Evolutionary conservation across 53 echinoderm and acorn worm genomes (phyloP).

Genomic region (Apostichopus leukothele): DNA sequence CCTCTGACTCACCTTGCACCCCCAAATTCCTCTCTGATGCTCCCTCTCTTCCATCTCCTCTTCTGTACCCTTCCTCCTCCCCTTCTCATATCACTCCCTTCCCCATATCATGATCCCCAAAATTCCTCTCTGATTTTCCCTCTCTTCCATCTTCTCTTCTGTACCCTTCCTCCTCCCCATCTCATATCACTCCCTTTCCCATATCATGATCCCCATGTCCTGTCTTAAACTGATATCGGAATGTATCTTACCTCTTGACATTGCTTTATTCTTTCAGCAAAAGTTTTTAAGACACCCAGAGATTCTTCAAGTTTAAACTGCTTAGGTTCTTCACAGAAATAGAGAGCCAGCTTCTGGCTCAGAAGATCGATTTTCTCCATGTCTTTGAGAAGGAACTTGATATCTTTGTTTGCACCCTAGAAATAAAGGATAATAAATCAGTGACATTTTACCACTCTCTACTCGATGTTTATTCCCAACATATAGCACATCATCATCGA

Average conservation of each 20-base stretch:
- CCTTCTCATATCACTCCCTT: neutral
- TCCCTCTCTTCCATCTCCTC: neutral
- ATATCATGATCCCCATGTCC: neutral
- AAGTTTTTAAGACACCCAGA: constrained; percentile 11
- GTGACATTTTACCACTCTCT: neutral
- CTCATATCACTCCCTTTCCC: too few species aligned
- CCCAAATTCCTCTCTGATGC: neutral
- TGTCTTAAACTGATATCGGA: neutral
- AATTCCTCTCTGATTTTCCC: too few species aligned
- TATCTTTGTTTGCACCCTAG: constrained; percentile 71
- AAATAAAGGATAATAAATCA: neutral
- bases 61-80: neutral
- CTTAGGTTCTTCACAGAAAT: constrained; percentile 48
- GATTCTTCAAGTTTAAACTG: constrained; percentile 39
- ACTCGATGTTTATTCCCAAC: too few species aligned
- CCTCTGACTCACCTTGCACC: too few species aligned
- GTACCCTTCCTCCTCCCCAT: too few species aligned
- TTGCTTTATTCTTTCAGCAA: constrained; percentile 26
- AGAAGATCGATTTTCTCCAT: constrained; percentile 67
- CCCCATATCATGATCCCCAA: too few species aligned
- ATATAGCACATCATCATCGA: too few species aligned
- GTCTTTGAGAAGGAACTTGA: constrained; percentile 58
- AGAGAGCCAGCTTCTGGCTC: constrained; percentile 69
- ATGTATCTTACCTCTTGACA: constrained; percentile 51
- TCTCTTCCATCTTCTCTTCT: too few species aligned